These are phyloP conservation scores for Hirtodrosophila cameraria DNA, from an alignment of 2,888 invertebrate genomes.

Conservation along the genomic window DNA sequence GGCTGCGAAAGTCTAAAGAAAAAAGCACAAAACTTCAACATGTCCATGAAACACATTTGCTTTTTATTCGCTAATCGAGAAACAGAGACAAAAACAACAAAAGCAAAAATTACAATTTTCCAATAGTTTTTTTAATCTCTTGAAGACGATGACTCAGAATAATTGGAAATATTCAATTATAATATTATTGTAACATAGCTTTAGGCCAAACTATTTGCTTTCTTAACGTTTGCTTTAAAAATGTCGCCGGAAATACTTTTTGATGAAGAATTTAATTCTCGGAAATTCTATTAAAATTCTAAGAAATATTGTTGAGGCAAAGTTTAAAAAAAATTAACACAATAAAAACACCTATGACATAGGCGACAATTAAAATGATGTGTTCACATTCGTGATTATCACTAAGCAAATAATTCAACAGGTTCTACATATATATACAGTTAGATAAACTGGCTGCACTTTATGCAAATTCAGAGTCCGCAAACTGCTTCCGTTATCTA, in stretches of 20 bases:
- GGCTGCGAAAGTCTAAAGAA: constrained; percentile 45
- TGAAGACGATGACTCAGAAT: constrained; percentile 25
- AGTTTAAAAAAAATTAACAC: background rate
- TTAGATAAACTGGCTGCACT: no score
- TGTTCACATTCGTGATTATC: constrained; percentile 45
- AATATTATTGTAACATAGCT: constrained; percentile 1
- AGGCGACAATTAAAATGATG: constrained; percentile 21
- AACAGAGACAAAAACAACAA: background rate
- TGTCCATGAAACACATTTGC: constrained; percentile 59
- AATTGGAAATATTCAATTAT: constrained; percentile 46
- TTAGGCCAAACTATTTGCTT: background rate
- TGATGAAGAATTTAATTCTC: constrained; percentile 28
- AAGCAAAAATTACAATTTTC: constrained; percentile 15
- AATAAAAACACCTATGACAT: constrained; percentile 28
- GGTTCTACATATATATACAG: no score
- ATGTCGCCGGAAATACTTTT: constrained; percentile 34
- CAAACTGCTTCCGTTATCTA: no score
- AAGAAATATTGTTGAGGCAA: constrained; percentile 32
- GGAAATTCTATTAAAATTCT: constrained; percentile 54
- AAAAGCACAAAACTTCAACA: constrained; percentile 11
- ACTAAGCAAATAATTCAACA: constrained; percentile 27
- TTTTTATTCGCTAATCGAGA: constrained; percentile 7
- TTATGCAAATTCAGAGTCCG: no score
- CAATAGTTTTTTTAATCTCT: constrained; percentile 10
- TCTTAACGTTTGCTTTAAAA: background rate